phyloP scores from a whole-genome alignment of 2,113 vertebrate genomes.

The Hirundichthys speculiger region DNA sequence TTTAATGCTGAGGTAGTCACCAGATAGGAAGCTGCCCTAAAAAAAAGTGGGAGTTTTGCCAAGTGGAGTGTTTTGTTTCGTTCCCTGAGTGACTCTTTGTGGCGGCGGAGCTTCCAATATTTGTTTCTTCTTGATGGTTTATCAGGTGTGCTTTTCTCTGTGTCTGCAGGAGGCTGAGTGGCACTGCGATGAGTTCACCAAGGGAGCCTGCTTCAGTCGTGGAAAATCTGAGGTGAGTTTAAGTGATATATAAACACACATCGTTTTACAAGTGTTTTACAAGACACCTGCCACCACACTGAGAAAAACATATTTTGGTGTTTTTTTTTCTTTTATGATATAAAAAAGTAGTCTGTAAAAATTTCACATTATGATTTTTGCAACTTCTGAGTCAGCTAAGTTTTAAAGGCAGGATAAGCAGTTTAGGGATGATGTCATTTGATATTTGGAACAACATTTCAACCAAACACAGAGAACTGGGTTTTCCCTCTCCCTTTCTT shows the following conservation, averaged over 20 bases:
- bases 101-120: constrained; percentile 23
- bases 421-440: no score
- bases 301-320: constrained; percentile 2
- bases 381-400: no score
- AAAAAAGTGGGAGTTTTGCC: constrained; percentile 18
- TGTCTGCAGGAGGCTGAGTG: constrained; percentile 89
- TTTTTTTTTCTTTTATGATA: not conserved
- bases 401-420: no score
- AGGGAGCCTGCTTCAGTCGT: constrained; percentile 95
- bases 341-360: not conserved
- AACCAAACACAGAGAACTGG: no score
- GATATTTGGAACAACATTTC: no score
- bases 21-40: constrained; percentile 31
- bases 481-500: no score
- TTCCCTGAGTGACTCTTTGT: constrained; percentile 38
- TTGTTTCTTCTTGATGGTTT: constrained; percentile 47
- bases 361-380: no score
- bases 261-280: constrained; percentile 23
- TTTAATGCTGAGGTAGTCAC: constrained; percentile 14
- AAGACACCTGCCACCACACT: constrained; percentile 1
- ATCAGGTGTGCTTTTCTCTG: constrained; percentile 40
- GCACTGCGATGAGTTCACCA: constrained; percentile 93
- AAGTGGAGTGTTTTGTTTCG: constrained; percentile 41
- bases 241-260: constrained; percentile 20
- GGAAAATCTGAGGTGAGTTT: constrained; percentile 94